These are phyloP conservation scores for Tipula confusa DNA, from an alignment of 2,888 invertebrate species.

Conservation along the genomic window DNA sequence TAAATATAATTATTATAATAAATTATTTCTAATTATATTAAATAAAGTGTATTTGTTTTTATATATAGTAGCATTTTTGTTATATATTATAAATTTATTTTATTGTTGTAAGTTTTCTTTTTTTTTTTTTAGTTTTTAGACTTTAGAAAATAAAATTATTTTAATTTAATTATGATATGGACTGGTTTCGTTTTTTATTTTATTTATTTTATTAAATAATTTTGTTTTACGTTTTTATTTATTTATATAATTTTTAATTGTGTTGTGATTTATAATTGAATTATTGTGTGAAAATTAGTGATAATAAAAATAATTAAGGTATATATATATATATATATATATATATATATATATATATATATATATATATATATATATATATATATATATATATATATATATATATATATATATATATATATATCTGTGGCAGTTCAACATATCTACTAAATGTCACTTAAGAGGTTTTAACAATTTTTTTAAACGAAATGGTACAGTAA, in stretches of 20 bases:
- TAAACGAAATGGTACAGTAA: no score
- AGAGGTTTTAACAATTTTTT: no score
- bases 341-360: no score
- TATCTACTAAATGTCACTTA: no score
- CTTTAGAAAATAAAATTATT: slow-evolving; percentile 8
- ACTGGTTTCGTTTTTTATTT: slow-evolving; percentile 13
- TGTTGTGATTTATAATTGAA: neutral
- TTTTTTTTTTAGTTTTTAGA: neutral
- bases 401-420: no score
- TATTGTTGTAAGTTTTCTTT: neutral
- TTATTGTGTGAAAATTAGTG: neutral
- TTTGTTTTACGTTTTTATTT: neutral
- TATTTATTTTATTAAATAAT: neutral
- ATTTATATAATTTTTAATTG: neutral
- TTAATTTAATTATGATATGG: slow-evolving; percentile 25
- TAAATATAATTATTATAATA: neutral
- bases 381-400: no score
- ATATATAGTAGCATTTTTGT: neutral
- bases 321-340: no score
- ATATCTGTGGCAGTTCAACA: no score
- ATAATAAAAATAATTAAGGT: neutral
- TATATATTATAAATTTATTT: neutral
- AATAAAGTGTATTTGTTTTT: slow-evolving; percentile 3
- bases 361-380: no score
- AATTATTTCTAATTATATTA: neutral